Base-by-base conservation (phyloP, 2,113 vertebrate species). In the Pelecanoides urinatrix region DNA sequence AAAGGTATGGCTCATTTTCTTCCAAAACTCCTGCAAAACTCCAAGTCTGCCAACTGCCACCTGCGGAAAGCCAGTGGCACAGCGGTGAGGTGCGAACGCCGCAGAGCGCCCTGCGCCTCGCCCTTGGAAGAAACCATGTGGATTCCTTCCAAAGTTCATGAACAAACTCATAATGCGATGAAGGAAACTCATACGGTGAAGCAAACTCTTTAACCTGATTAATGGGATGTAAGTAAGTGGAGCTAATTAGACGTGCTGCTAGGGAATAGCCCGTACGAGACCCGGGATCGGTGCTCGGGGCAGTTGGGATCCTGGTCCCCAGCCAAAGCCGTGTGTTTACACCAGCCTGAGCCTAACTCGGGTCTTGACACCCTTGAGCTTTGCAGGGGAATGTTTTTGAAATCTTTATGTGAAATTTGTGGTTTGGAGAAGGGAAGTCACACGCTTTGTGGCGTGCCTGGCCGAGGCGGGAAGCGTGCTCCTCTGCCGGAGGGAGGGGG, bases 121-220 rank as follows among this genome's bases (percentile, higher is more conserved):
- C 67, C 53, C 71, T 67, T 2, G 0, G 49, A 83, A 72, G 65
- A 70, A 91, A 75, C 52, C 0, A 0, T 11, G 92, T 92, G 91
- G 88, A 94, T 86, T 86, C 94, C 86, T 92, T 94, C 96, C 92
- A 93, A 2, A 92, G 56, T 84, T 73, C 88, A 53, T 79, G 67
- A 73, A 27, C 83, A 86, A 77, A 84, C 86, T 89, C 92, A 56
- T 73, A 78, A 86, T 89, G 73, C 3, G 13, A 79, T 87, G 83
- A 94, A 89, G 84, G 86, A 96, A 94, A 86, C 86, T 95, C 73
- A 0, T 75, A 92, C 87, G 91, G 91, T 91, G 92, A 68, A 89
- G 91, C 68, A 90, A 95, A 91, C 91, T 96, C 92, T 93, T 94
- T 96, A 97, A 94, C 92, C 80, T 97, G 88, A 95, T 95, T 94